These are phyloP conservation scores for Eufriesea mexicana DNA, from an alignment of 1,140 invertebrate genomes.

Conservation along the genomic window DNA sequence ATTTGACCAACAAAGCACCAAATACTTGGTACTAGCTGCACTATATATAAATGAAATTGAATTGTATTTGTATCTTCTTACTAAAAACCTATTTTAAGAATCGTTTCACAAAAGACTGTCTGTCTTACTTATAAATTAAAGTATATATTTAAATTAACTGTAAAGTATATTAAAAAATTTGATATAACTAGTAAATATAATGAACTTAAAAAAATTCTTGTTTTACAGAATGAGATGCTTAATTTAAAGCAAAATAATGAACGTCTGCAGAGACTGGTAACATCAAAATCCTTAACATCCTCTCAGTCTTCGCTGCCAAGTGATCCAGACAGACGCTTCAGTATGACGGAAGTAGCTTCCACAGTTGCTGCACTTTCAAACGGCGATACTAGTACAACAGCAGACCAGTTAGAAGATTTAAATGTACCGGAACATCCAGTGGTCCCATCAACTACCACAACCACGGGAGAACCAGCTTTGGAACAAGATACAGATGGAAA, in stretches of 20 bases:
- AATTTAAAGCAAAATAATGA: conserved; percentile 98
- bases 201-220: not conserved
- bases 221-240: conserved; percentile 95
- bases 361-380: conserved; percentile 79
- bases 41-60: too few species aligned
- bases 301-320: conserved; percentile 89
- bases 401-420: conserved; percentile 82
- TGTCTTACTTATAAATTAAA: too few species aligned
- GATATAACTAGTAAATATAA: not conserved
- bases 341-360: conserved; percentile 83
- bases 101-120: too few species aligned
- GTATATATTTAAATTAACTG: too few species aligned
- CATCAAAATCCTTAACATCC: conserved; percentile 90
- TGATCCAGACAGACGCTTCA: conserved; percentile 84
- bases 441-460: conserved; percentile 79
- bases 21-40: too few species aligned
- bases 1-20: too few species aligned
- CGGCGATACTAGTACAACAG: conserved; percentile 73
- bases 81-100: too few species aligned
- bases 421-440: conserved; percentile 82
- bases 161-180: too few species aligned
- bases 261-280: conserved; percentile 93
- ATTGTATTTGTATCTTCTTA: too few species aligned
- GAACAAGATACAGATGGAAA: conserved; percentile 92
- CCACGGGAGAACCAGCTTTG: conserved; percentile 83